Evolutionary conservation across 1,140 invertebrate species (phyloP).

Genomic region (Tetragonula clypearis): DNA sequence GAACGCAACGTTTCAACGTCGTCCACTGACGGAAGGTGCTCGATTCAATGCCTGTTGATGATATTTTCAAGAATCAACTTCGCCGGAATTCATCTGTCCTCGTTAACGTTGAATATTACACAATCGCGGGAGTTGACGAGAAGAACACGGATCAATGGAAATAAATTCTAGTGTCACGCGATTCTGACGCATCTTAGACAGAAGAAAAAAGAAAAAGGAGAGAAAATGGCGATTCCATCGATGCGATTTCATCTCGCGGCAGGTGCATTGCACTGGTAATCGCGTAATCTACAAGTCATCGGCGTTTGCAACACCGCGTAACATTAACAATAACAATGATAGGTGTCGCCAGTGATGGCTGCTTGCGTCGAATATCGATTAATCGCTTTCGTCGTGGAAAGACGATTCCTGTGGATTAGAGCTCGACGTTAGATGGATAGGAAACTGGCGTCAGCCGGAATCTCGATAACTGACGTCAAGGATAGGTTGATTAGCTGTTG

Average conservation of each 20-base stretch:
- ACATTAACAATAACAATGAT: slow-evolving; percentile 10
- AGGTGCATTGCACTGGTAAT: slow-evolving; percentile 22
- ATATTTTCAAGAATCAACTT: too few species aligned
- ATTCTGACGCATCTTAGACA: too few species aligned
- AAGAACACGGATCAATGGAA: too few species aligned
- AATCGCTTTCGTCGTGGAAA: slow-evolving; percentile 4
- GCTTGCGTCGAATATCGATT: slow-evolving; percentile 29
- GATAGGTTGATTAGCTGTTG: background rate
- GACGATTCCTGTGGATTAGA: background rate
- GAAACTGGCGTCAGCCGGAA: background rate
- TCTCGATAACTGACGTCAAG: background rate
- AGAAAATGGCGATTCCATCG: slow-evolving; percentile 12
- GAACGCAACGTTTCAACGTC: too few species aligned
- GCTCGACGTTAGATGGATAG: background rate
- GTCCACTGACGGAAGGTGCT: too few species aligned
- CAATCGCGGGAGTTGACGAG: too few species aligned
- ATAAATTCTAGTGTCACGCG: too few species aligned
- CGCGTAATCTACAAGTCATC: background rate
- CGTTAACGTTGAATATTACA: too few species aligned
- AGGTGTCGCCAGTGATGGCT: slow-evolving; percentile 1
- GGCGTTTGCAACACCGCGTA: background rate
- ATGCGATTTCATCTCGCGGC: background rate
- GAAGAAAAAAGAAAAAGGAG: too few species aligned
- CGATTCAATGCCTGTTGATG: too few species aligned
- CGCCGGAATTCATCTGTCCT: too few species aligned